Conservation (phyloP, 2,888 invertebrate genomes). For the Macropis europaea region DNA sequence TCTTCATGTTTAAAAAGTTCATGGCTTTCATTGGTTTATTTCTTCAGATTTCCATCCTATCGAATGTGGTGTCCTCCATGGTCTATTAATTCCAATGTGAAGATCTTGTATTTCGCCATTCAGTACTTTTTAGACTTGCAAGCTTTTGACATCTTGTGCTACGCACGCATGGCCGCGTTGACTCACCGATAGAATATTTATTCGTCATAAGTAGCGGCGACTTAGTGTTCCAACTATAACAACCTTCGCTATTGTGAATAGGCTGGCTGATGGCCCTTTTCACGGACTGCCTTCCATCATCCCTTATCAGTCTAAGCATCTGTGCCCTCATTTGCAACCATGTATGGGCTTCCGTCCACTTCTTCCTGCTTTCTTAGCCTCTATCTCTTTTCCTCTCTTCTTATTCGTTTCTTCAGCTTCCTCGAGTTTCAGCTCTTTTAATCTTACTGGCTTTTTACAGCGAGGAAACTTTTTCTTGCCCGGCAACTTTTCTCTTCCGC, state of each 20-base stretch:
- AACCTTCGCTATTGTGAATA: slow-evolving; percentile 45
- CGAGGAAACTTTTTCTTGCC: slow-evolving; percentile 25
- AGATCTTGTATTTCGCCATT: too few species aligned
- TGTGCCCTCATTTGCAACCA: slow-evolving; percentile 75
- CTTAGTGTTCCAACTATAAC: slow-evolving; percentile 28
- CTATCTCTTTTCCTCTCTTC: slow-evolving; percentile 20
- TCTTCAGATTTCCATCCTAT: too few species aligned
- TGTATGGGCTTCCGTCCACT: slow-evolving; percentile 64
- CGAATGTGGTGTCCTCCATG: too few species aligned
- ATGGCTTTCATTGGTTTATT: too few species aligned
- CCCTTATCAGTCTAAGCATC: slow-evolving; percentile 72
- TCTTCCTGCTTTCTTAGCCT: slow-evolving; percentile 24
- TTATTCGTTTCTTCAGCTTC: slow-evolving; percentile 50
- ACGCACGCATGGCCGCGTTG: slow-evolving; percentile 6
- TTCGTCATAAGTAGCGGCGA: slow-evolving; percentile 33
- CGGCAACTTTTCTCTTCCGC: not conserved
- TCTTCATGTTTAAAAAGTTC: too few species aligned
- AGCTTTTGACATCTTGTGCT: not conserved
- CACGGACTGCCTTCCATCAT: slow-evolving; percentile 73
- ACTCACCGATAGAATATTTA: slow-evolving; percentile 39
- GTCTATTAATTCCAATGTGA: too few species aligned
- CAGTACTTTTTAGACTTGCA: too few species aligned
- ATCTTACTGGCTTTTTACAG: slow-evolving; percentile 33
- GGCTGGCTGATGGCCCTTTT: slow-evolving; percentile 71
- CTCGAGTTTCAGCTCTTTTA: slow-evolving; percentile 43